A percentile compares a stretch with the other conserved stretches of the same genome.
Conservation (phyloP, 1,140 invertebrate genomes). For the Acromyrmex echinatior region DNA sequence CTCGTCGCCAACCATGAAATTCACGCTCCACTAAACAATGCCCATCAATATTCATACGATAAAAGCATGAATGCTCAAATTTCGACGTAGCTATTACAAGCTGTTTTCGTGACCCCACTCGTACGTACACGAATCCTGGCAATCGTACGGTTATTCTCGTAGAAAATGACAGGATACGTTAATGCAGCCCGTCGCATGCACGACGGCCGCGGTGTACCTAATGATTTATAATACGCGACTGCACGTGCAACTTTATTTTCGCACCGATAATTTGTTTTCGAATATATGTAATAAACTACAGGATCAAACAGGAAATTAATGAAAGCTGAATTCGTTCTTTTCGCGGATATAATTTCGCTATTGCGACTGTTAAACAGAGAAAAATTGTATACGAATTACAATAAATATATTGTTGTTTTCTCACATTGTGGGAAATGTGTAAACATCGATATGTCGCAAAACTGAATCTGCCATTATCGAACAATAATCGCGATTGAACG, state of each 20-base stretch:
- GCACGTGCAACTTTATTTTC: constrained; percentile 13
- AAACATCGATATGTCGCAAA: neutral
- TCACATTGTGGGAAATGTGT: neutral
- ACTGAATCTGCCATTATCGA: neutral
- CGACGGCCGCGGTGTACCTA: neutral
- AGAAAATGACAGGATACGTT: constrained; percentile 29
- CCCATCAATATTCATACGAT: constrained; percentile 61
- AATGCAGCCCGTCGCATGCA: neutral
- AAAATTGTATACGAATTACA: constrained; percentile 22
- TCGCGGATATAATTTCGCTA: constrained; percentile 35
- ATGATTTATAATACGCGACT: constrained; percentile 45
- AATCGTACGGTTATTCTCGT: constrained; percentile 40
- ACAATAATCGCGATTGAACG: constrained; percentile 26
- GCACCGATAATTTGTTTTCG: constrained; percentile 24
- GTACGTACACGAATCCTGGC: constrained; percentile 65
- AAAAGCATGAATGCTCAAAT: constrained; percentile 61
- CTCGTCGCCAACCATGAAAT: constrained; percentile 42
- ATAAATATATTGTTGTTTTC: constrained; percentile 40
- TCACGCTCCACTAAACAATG: constrained; percentile 40
- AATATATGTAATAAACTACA: constrained; percentile 41
- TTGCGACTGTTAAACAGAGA: constrained; percentile 2
- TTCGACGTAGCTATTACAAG: constrained; percentile 55
- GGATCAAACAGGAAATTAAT: constrained; percentile 54
- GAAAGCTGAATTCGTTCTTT: constrained; percentile 25
- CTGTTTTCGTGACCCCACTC: constrained; percentile 58